Evolutionary conservation across 2,113 vertebrate species (phyloP), one percentile per base, ranked within the genome.

Genomic region (Nerophis ophidion): DNA sequence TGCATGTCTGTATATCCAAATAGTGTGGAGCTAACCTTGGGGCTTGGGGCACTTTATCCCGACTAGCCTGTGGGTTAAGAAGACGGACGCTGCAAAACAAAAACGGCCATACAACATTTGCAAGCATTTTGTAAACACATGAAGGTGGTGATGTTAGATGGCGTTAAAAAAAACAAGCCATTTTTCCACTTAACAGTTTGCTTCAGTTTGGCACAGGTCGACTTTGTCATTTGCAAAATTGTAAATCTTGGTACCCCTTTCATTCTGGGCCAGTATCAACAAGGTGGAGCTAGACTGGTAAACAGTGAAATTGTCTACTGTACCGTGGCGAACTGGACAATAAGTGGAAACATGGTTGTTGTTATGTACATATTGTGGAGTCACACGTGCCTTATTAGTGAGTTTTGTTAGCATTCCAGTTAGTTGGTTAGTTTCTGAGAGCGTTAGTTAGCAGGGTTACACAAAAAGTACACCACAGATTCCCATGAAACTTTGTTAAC

Each of bases 51-150:
- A 98, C 91, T 91, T 95, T 93, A 97, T 94, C 92, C 93, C 92
- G 92, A 91, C 90, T 95, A 97, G 88, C 92, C 94, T 97, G 93
- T 92, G 94, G 89, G 91, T 95, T 96, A 98, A 93, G 93, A 92
- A 87, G 97, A 92, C 94, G 95, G 93, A 92, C 78, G 97, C 97
- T 99, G 97, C 90, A 98, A 98, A 94, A 99, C 93, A 99, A 95
- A 99, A 95, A 98, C 90, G 89, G 93, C 92, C 93, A 96, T 90
- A 93, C 91, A 93, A 60, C 92, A 70, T 70, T 71, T 66, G 82
- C 63, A 86, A 71, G 77, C 60, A 68, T 50, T 70, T 4, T 44
- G 40, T 44, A 60, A 57, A 57, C 36, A 62, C 70, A 75, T 14
- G 63, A 61, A 84, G 85, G 91, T 87, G 76, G 91, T 87, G 76